These are phyloP conservation scores for Heloderma charlesbogerti DNA, from an alignment of 2,113 vertebrate genomes.

Conservation along the genomic window DNA sequence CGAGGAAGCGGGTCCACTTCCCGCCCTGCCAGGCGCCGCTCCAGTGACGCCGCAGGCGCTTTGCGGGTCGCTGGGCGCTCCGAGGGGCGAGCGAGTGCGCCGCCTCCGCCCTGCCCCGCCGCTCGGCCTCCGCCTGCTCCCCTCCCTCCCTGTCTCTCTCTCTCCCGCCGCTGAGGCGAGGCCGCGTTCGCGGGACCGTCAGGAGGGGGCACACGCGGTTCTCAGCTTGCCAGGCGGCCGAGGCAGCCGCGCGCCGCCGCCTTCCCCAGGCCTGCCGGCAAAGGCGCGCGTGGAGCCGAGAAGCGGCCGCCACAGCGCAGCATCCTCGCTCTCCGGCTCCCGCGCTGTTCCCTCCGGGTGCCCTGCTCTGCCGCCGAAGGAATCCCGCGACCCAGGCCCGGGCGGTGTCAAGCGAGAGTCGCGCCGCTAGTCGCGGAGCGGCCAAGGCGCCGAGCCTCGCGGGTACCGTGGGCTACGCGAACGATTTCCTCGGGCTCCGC, in stretches of 20 bases:
- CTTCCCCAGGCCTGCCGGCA: not conserved
- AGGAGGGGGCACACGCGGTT: constrained; percentile 64
- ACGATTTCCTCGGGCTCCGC: not conserved
- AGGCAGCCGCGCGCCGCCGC: not conserved
- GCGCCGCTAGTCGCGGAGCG: not conserved
- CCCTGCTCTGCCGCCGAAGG: not conserved
- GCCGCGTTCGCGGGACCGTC: constrained; percentile 48
- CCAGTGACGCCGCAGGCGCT: no score
- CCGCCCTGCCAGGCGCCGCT: not conserved
- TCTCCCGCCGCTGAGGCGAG: not conserved
- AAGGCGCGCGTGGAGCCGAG: not conserved
- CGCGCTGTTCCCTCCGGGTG: no score
- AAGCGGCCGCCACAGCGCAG: not conserved
- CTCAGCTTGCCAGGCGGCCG: not conserved
- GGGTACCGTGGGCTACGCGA: no score
- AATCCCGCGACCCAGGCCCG: not conserved
- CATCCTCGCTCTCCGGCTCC: not conserved
- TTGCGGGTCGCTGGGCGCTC: not conserved
- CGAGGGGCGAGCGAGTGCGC: not conserved
- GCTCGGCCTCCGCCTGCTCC: not conserved
- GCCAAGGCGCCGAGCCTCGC: not conserved
- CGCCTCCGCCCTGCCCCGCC: no score
- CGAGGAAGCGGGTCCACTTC: not conserved
- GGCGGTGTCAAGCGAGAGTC: not conserved
- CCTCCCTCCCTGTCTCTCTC: not conserved